These are phyloP conservation scores for Palaemon carinicauda DNA, from an alignment of 1,140 invertebrate genomes.

Conservation along the genomic window DNA sequence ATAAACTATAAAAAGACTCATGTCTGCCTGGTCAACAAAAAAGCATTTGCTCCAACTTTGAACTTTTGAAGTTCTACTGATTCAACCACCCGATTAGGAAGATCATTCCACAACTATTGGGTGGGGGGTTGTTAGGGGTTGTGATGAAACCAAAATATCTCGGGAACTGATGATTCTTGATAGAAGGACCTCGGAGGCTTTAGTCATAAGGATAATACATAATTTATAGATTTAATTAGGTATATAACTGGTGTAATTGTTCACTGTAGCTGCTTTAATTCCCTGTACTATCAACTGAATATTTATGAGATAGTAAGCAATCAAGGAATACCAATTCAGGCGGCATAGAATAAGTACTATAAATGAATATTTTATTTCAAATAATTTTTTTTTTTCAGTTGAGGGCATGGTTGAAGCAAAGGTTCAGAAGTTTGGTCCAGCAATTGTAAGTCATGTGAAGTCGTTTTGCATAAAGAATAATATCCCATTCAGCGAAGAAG, in stretches of 20 bases:
- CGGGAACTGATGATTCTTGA: too few relatives aligned
- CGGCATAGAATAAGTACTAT: constrained; percentile 14
- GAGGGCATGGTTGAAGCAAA: constrained; percentile 72
- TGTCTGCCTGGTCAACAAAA: too few relatives aligned
- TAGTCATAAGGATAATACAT: background rate
- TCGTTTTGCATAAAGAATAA: constrained; percentile 23
- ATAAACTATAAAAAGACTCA: too few relatives aligned
- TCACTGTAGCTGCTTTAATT: too few relatives aligned
- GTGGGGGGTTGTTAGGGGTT: too few relatives aligned
- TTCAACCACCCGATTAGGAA: too few relatives aligned
- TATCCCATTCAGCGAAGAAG: background rate
- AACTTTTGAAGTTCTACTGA: too few relatives aligned
- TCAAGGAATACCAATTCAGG: background rate
- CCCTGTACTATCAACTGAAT: too few relatives aligned
- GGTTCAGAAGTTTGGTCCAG: constrained; percentile 70
- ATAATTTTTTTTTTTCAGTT: constrained; percentile 65
- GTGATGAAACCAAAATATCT: background rate
- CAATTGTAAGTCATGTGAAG: constrained; percentile 62
- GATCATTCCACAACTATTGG: too few relatives aligned
- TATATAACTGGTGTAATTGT: too few relatives aligned
- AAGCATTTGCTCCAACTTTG: too few relatives aligned
- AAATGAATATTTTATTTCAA: background rate
- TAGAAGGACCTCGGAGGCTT: background rate
- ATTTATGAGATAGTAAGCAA: too few relatives aligned
- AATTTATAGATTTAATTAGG: background rate